These are phyloP conservation scores for Phengaris arion DNA, from an alignment of 2,888 invertebrate species.

Conservation along the genomic window DNA sequence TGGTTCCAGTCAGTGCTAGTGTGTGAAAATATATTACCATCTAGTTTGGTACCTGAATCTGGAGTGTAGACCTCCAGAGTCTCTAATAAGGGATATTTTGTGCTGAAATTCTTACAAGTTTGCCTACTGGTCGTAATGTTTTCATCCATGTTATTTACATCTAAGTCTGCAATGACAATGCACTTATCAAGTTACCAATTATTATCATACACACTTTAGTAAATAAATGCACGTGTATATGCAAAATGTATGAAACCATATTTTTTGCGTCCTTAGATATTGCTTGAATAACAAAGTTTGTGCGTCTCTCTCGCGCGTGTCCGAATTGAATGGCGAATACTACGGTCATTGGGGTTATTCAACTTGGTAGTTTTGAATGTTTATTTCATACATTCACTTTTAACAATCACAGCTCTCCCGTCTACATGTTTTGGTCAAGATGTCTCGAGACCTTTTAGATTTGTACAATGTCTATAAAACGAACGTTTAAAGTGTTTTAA, in stretches of 20 bases:
- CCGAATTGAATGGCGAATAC: constrained; percentile 45
- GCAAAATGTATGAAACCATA: constrained; percentile 21
- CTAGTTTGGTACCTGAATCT: too few species aligned
- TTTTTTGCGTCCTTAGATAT: constrained; percentile 8
- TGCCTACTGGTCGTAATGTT: not conserved
- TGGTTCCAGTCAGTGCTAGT: too few species aligned
- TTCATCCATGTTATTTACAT: constrained; percentile 20
- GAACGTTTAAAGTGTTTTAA: not conserved
- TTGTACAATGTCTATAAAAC: not conserved
- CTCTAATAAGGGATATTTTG: not conserved
- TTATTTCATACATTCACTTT: constrained; percentile 31
- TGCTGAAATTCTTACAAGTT: not conserved
- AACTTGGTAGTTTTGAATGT: constrained; percentile 56
- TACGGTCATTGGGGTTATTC: constrained; percentile 59
- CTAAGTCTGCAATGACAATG: not conserved
- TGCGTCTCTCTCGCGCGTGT: constrained; percentile 52
- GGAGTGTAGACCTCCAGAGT: not conserved
- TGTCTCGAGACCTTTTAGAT: not conserved
- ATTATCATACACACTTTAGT: constrained; percentile 28
- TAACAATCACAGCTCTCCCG: constrained; percentile 19
- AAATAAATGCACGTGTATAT: constrained; percentile 30
- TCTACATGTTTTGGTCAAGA: constrained; percentile 13
- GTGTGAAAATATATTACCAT: too few species aligned
- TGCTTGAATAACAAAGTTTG: constrained; percentile 48
- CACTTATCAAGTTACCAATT: not conserved